These are phyloP conservation scores for Corapipo altera DNA, from an alignment of 2,113 vertebrate genomes.

Conservation along the genomic window DNA sequence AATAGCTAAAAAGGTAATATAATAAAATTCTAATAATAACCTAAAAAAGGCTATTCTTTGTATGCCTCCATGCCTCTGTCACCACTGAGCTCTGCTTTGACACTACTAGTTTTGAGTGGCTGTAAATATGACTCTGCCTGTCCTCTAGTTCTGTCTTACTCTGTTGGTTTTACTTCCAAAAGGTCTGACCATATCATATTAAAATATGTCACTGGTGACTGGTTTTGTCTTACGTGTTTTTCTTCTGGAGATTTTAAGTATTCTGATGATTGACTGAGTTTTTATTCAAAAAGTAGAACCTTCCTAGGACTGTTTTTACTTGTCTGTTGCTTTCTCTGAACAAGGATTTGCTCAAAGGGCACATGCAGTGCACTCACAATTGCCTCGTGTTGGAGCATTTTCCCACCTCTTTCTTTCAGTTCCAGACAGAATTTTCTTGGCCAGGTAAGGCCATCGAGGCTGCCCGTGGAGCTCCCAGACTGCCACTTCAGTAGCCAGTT, in stretches of 20 bases:
- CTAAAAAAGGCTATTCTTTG: not conserved
- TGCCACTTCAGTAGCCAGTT: not conserved
- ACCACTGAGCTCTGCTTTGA: not conserved
- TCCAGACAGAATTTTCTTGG: not conserved
- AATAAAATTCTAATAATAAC: not conserved
- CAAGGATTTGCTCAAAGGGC: not conserved
- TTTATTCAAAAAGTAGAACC: not conserved
- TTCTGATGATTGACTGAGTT: not conserved
- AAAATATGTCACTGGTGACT: conserved; percentile 10
- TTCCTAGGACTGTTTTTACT: not conserved
- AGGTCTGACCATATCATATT: not conserved
- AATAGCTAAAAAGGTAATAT: not conserved
- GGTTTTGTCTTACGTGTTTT: not conserved
- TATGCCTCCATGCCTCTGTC: not conserved
- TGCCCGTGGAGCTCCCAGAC: not conserved
- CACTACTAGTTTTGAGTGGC: not conserved
- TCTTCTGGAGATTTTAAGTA: not conserved
- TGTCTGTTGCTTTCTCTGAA: not conserved
- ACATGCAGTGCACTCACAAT: not conserved
- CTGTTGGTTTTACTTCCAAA: not conserved
- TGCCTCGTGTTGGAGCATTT: not conserved
- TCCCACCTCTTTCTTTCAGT: not conserved
- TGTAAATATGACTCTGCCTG: conserved; percentile 10
- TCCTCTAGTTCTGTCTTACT: not conserved
- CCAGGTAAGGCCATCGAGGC: not conserved